Conservation (phyloP, 2,797 vertebrate genomes). For the Parambassis ranga region DNA sequence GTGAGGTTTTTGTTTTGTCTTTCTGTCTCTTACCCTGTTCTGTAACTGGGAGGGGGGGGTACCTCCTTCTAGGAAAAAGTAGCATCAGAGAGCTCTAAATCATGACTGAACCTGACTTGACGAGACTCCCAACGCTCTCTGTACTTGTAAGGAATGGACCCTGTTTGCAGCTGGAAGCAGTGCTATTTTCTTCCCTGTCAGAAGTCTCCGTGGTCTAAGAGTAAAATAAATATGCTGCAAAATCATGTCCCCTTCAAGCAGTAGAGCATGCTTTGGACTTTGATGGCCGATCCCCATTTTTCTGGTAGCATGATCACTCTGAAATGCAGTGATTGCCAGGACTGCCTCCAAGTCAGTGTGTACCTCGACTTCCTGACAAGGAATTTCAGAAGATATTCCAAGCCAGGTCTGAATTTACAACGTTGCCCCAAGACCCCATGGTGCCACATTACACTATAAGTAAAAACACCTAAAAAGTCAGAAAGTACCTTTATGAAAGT, state of each 20-base stretch:
- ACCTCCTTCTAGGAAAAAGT: slow-evolving; percentile 50
- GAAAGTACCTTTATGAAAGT: background rate
- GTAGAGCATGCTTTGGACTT: no score
- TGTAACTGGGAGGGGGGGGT: no score
- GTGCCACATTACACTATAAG: no score
- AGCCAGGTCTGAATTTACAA: no score
- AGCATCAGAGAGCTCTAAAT: slow-evolving; percentile 40
- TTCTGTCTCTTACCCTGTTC: slow-evolving; percentile 1
- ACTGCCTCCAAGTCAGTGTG: no score
- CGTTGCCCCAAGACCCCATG: no score
- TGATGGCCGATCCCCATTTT: no score
- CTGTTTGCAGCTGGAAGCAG: slow-evolving; percentile 43
- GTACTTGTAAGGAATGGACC: slow-evolving; percentile 15
- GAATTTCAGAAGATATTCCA: no score
- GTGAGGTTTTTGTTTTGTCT: slow-evolving; percentile 44
- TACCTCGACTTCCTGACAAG: no score
- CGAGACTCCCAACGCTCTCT: slow-evolving; percentile 22
- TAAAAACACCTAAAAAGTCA: background rate
- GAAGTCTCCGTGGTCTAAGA: slow-evolving; percentile 1
- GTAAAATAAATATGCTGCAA: background rate
- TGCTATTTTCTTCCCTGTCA: slow-evolving; percentile 25
- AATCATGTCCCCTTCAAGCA: no score
- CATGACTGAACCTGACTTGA: slow-evolving; percentile 54
- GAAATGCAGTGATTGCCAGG: no score
- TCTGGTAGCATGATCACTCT: no score